Conservation (phyloP, 1,140 invertebrate genomes). For the Glossosoma conforme region DNA sequence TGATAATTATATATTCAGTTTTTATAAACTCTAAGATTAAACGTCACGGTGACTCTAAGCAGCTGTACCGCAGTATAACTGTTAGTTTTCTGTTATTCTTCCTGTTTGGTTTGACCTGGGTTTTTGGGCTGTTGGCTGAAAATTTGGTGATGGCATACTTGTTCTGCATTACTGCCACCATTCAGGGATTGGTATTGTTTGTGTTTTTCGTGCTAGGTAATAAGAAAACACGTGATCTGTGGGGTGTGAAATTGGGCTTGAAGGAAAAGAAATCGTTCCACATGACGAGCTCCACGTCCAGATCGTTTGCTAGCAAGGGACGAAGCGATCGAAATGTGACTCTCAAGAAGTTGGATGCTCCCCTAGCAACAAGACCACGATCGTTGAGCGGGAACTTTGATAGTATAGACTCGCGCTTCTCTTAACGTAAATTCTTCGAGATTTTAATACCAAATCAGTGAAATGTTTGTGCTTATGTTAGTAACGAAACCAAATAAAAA, state of each 20-base stretch:
- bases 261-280: constrained; percentile 44
- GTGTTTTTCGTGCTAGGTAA: constrained; percentile 51
- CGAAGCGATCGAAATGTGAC: constrained; percentile 25
- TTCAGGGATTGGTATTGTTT: constrained; percentile 51
- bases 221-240: constrained; percentile 49
- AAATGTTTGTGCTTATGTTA: too few relatives aligned
- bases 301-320: constrained; percentile 35
- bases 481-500: too few relatives aligned
- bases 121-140: constrained; percentile 44
- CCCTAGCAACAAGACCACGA: constrained; percentile 36
- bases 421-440: too few relatives aligned
- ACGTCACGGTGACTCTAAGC: constrained; percentile 44
- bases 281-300: constrained; percentile 44
- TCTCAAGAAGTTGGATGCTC: constrained; percentile 39
- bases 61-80: constrained; percentile 42
- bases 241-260: constrained; percentile 46
- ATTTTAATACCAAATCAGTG: too few relatives aligned
- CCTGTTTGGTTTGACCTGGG: constrained; percentile 49
- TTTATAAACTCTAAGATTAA: constrained; percentile 44
- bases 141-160: constrained; percentile 46
- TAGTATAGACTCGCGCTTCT: too few relatives aligned
- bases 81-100: constrained; percentile 49
- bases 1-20: constrained; percentile 47
- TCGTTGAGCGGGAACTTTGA: constrained; percentile 23
- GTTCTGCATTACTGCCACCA: constrained; percentile 47